A percentile compares a stretch with the other conserved stretches of the same genome.
Conservation (phyloP, 2,113 vertebrate species). For the Pituophis catenifer region DNA sequence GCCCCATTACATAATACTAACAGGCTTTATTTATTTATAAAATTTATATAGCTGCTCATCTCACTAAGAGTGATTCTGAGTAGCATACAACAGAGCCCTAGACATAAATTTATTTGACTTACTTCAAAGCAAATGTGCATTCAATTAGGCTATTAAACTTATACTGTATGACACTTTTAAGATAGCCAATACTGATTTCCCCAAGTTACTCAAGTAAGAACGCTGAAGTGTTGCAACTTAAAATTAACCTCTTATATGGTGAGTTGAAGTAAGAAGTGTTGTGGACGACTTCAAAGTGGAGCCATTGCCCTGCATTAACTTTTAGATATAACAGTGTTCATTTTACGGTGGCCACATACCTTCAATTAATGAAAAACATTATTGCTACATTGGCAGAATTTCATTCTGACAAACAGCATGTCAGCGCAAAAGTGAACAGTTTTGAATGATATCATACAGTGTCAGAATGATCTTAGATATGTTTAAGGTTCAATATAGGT, state of each 20-base stretch:
- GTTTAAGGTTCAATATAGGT: background rate
- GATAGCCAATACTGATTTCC: background rate
- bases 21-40: background rate
- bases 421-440: background rate
- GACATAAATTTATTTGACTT: background rate
- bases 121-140: background rate
- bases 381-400: background rate
- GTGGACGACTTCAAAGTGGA: background rate
- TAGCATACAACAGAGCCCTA: background rate
- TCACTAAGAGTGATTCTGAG: background rate
- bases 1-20: background rate
- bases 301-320: background rate
- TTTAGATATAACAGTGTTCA: background rate
- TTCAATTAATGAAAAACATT: background rate
- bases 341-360: background rate
- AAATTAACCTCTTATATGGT: background rate
- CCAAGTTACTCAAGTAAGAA: background rate
- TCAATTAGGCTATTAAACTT: background rate
- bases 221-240: background rate
- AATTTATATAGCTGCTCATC: background rate
- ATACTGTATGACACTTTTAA: background rate
- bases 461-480: conserved; percentile 21
- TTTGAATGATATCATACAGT: background rate
- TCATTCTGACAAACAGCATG: background rate
- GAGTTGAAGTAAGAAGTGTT: background rate